Base-by-base conservation (phyloP, 2,888 invertebrate species). In the Schizotus pectinicornis region DNA sequence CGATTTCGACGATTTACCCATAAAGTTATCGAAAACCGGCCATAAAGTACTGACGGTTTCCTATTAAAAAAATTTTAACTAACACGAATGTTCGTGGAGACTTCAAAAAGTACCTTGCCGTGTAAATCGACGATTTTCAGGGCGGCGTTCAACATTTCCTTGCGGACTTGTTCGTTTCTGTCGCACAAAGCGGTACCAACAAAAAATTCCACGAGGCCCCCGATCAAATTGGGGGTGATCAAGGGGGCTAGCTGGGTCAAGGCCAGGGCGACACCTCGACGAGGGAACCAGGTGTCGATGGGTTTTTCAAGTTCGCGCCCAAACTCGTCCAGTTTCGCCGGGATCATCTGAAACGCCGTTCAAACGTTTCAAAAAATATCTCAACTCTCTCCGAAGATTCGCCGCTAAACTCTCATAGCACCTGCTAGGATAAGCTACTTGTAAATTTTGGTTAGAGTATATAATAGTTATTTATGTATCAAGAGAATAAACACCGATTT, bases 71-170 rank as follows among this genome's bases (percentile, higher is more conserved):
- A 11, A 53, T 30, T 54, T 8, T 31, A 53, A 22, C 13, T 7
- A 31, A 36, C 30, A 9, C 7, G 14, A 9, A 38, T 13, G 1
- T 13, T 35, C 6, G 6, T 2, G 36, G 22, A 49, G 11, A 5
- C 1, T 45, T 45, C 30, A 52, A 33, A 9, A 22, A 22, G n/a
- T 63, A 89, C 90, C 83, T 95, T 95, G 31, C 98, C 98, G 80
- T 98, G 97, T 51, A 91, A 82, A 75, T 96, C 92, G 1, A 98
- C 94, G 59, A 94, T 88, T 45, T 90, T 90, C 65, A 96, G 86
- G n/a, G 98, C 97, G 8, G 98, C 95, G 63, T 89, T 89, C 55
- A 97, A 83, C 97, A 99, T 98, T 78, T 93, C 89, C 22, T 89
- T 90, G 51, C 95, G 86, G 12, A 95, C 95, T 35, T 84, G 82